These are phyloP conservation scores for Drosophila tripunctata DNA, from an alignment of 2,888 invertebrate genomes.

Conservation along the genomic window DNA sequence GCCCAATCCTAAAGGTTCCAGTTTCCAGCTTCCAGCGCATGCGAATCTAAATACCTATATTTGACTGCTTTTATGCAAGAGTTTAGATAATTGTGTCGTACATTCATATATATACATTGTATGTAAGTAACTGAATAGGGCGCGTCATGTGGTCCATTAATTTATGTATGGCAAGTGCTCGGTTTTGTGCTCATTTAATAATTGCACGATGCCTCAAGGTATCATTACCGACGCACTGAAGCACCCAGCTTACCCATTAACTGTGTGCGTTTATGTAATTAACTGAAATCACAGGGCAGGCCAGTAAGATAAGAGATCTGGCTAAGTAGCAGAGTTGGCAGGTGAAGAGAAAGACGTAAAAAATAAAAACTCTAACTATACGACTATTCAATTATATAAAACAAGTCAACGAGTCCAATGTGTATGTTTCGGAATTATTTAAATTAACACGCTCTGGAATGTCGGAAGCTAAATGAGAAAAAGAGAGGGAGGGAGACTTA, in stretches of 20 bases:
- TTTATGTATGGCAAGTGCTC: conserved; percentile 75
- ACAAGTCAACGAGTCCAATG: conserved; percentile 37
- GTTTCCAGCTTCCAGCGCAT: conserved; percentile 49
- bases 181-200: conserved; percentile 84
- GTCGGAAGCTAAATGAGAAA: conserved; percentile 52
- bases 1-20: conserved; percentile 44
- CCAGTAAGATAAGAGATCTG: background rate
- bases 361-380: no score
- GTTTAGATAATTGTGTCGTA: conserved; percentile 53
- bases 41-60: conserved; percentile 24
- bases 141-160: conserved; percentile 60
- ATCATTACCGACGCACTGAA: conserved; percentile 75
- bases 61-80: conserved; percentile 2
- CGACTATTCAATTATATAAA: conserved; percentile 57
- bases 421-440: conserved; percentile 45
- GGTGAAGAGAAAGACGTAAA: background rate
- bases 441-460: conserved; percentile 48
- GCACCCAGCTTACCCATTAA: conserved; percentile 60
- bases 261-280: conserved; percentile 68
- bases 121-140: conserved; percentile 32
- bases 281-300: conserved; percentile 56
- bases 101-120: background rate
- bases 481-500: conserved; percentile 24
- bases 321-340: background rate
- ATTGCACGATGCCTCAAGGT: conserved; percentile 84